Evolutionary conservation across 2,797 vertebrate genomes (phyloP), one percentile per base, ranked within the genome.

Genomic region (Gadopsis bispinosus): DNA sequence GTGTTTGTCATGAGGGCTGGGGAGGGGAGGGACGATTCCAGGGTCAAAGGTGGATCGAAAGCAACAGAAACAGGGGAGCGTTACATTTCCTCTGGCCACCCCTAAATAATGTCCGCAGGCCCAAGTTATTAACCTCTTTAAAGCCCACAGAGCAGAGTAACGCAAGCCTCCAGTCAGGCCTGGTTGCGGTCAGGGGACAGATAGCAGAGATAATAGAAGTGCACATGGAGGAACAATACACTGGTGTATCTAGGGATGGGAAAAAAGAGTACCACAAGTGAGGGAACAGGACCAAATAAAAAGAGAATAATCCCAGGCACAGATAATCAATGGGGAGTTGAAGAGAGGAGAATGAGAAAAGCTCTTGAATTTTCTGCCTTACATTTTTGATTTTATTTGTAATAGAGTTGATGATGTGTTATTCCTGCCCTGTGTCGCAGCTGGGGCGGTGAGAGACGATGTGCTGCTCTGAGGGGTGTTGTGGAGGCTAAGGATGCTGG

Each of bases 401-500:
- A 91, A 94, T 95, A 94, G 90, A 94, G 88, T 93, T 95, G 95
- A 95, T 95, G 96, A 95, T 93, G 95, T 87, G 92, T 95, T 93
- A 93, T 93, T 90, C 88, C 89, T 72, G 82, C 72, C 82, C 85
- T 69, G 83, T 41, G 47, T 79, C 70, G 91, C 86, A 86, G 90
- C 91, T 87, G 92, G 94, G 93, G 93, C 86, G 89, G 94, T 93
- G 93, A 76, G 89, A 91, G 87, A 91, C 94, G 89, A 92, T 90
- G 87, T 90, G 95, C 92, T 92, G 80, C 90, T 84, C 83, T 37
- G 84, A 89, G 90, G 91, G 89, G 94, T 94, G 94, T 92, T 93
- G 89, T 88, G 95, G 94, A 95, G 95, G 95, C 95, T 92, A 95
- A 96, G 96, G 95, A 97, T 96, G 95, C 96, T 96, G 96, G 96